Base-by-base conservation (phyloP, 1,140 invertebrate species). In the Teleopsis dalmanni region DNA sequence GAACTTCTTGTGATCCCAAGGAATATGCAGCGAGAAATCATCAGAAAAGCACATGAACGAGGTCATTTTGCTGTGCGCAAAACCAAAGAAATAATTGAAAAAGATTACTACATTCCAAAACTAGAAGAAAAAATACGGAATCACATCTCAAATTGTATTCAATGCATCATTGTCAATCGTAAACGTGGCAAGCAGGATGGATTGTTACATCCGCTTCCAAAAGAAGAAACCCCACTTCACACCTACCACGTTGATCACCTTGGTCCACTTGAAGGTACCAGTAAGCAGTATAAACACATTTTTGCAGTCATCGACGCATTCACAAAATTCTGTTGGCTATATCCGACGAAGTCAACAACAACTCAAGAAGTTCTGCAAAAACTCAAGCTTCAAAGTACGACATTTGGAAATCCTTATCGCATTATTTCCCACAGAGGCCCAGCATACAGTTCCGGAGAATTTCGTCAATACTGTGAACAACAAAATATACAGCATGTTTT, bases 181-280 rank as follows among this genome's bases (percentile, higher is more conserved):
- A 70, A 67, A 18, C 38, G 47, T 45, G 72, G 72, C 7, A 75
- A 72, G 48, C 53, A 65, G 44, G 65, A 74, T 56, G 72, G 65
- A 5, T 52, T 52, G n/a, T 38, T 71, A 11, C 40, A 67, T 37
- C 53, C 59, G 0, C 54, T 71, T 10, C 50, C 54, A 1, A 72
- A 62, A 51, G 52, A 48, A 11, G 60, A 58, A 10, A 19, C 48
- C 1, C 60, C 65, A 5, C 47, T 67, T 6, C 27, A 35, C 26
- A 63, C 58, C 7, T 54, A 51, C 1, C 53, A 52, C 19, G 21
- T 55, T 16, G 50, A 48, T 29, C 42, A 23, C 16, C 45, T 16
- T 64, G 70, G 23, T 46, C 60, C 60, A 16, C 33, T 62, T 27
- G 43, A 54, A 23, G 18, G 51, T 3, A 63, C 60, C 3, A 58